Percentiles rank a stretch among this genome's conserved stretches.
Evolutionary conservation across 2,888 invertebrate genomes (phyloP).

Genomic region (Rhamnusium bicolor): DNA sequence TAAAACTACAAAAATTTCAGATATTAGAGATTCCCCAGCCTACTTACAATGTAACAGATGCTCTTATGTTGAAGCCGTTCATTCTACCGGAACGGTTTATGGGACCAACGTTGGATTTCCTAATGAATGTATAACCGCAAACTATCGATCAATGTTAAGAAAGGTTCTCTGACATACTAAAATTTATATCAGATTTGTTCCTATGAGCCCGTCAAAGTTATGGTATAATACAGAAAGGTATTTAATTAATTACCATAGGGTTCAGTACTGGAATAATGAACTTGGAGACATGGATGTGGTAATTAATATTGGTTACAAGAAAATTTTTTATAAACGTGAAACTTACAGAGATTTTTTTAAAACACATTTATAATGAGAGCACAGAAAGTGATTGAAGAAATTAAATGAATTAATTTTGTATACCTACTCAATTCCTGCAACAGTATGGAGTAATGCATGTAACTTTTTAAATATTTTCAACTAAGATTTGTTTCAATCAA

Average conservation of each 20-base stretch:
- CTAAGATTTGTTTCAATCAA: too few species aligned
- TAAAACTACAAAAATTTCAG: neutral
- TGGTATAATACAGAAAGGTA: conserved; percentile 10
- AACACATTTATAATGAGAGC: too few species aligned
- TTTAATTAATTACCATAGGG: conserved; percentile 12
- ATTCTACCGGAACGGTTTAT: neutral
- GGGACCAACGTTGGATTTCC: neutral
- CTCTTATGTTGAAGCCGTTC: neutral
- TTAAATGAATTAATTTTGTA: too few species aligned
- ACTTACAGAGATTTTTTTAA: too few species aligned
- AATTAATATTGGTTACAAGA: neutral
- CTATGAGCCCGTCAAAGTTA: neutral
- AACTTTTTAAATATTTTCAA: too few species aligned
- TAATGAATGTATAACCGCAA: conserved; percentile 30
- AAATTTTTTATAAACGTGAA: neutral
- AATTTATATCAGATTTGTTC: conserved; percentile 21
- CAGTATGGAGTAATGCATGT: too few species aligned
- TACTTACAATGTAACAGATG: conserved; percentile 15
- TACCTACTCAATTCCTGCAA: too few species aligned
- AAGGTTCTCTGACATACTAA: conserved; percentile 7
- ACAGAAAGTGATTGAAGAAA: too few species aligned
- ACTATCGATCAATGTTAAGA: conserved; percentile 30
- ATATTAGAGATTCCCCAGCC: neutral
- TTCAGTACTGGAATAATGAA: neutral
- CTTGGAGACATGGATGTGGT: neutral